Percentiles rank a stretch among this genome's conserved stretches.
Evolutionary conservation across 1,140 invertebrate genomes (phyloP).

Genomic region (Pseudomyrmex dendroicus): DNA sequence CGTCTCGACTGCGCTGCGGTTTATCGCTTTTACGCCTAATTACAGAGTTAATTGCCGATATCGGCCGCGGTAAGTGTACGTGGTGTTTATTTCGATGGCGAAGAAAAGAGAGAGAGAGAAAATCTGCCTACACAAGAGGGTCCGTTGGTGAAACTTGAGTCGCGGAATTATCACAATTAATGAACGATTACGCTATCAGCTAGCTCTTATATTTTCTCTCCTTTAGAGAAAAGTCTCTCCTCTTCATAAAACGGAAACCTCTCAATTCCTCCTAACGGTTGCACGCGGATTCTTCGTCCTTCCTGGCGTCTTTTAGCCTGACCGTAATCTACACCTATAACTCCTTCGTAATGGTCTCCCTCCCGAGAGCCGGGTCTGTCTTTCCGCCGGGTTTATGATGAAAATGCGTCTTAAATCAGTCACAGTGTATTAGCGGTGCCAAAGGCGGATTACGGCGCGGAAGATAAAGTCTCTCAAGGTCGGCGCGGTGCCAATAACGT

Average conservation of each 20-base stretch:
- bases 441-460: slow-evolving; percentile 51
- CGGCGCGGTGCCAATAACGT: slow-evolving; percentile 64
- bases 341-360: slow-evolving; percentile 43
- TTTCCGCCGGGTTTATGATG: slow-evolving; percentile 51
- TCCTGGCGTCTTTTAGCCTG: slow-evolving; percentile 33
- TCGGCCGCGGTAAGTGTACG: background rate
- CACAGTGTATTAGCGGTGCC: slow-evolving; percentile 55
- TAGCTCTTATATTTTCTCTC: background rate
- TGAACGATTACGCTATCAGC: slow-evolving; percentile 66
- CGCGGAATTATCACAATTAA: slow-evolving; percentile 64
- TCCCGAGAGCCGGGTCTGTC: slow-evolving; percentile 9
- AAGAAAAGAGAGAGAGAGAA: slow-evolving; percentile 30
- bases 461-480: slow-evolving; percentile 43
- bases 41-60: slow-evolving; percentile 65
- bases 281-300: slow-evolving; percentile 62
- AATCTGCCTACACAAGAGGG: background rate
- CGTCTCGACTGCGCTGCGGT: slow-evolving; percentile 25
- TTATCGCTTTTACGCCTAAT: slow-evolving; percentile 72
- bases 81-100: slow-evolving; percentile 32
- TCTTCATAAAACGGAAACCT: slow-evolving; percentile 59
- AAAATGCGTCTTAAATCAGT: slow-evolving; percentile 68
- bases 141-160: slow-evolving; percentile 3
- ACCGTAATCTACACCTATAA: slow-evolving; percentile 70
- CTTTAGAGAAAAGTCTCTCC: slow-evolving; percentile 1
- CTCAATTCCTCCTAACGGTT: slow-evolving; percentile 71